Evolutionary conservation across 2,888 invertebrate species (phyloP).

Genomic region (Nomada fucata): DNA sequence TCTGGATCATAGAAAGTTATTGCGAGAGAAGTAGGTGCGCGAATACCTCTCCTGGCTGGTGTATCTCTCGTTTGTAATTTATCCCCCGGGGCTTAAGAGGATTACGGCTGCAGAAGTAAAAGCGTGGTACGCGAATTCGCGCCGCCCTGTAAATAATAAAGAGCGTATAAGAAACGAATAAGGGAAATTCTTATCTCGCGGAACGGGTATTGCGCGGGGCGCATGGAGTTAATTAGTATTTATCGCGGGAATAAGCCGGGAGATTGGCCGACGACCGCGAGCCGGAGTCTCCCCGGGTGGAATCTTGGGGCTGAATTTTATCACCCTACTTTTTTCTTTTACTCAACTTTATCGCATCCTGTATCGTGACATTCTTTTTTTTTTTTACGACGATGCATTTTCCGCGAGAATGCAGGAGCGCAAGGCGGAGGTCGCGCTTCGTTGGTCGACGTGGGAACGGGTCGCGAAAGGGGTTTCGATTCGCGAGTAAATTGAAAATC

Average conservation of each 20-base stretch:
- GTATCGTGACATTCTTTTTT: slow-evolving; percentile 41
- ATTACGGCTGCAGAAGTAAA: slow-evolving; percentile 42
- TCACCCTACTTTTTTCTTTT: slow-evolving; percentile 42
- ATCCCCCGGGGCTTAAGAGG: slow-evolving; percentile 33
- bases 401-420: not conserved
- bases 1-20: slow-evolving; percentile 9
- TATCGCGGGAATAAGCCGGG: slow-evolving; percentile 51
- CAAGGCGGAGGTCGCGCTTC: not conserved
- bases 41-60: slow-evolving; percentile 11
- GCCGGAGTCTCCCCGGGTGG: slow-evolving; percentile 5
- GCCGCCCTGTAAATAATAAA: slow-evolving; percentile 34
- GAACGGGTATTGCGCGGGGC: slow-evolving; percentile 12
- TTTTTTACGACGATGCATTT: slow-evolving; percentile 22
- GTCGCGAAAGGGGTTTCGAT: not conserved
- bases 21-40: not conserved
- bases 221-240: slow-evolving; percentile 62
- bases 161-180: slow-evolving; percentile 32
- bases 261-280: slow-evolving; percentile 40
- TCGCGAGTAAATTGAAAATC: slow-evolving; percentile 31
- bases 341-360: slow-evolving; percentile 22
- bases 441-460: not conserved
- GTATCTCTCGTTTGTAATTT: slow-evolving; percentile 33
- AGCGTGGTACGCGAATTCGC: slow-evolving; percentile 22
- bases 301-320: slow-evolving; percentile 48
- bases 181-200: slow-evolving; percentile 51